Conservation (phyloP, 64 coral and sea anemone genomes). For the Acropora tenuis region DNA sequence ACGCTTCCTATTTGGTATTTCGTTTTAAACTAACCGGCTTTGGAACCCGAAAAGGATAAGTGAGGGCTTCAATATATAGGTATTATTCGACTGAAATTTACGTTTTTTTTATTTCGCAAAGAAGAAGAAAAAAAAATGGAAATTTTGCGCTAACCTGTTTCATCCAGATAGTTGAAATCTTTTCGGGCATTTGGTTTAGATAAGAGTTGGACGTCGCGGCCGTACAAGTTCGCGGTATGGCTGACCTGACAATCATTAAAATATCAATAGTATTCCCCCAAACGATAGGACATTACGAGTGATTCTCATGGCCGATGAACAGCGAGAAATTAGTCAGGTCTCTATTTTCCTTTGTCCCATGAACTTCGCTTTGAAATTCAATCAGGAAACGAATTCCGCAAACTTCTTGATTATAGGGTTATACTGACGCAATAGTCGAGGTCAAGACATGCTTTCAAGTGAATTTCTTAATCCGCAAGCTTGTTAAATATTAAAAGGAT, state of each 20-base stretch:
- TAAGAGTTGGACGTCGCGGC: background rate
- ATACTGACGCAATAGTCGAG: background rate
- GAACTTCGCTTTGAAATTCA: background rate
- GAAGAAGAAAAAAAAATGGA: background rate
- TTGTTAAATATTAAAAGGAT: constrained; percentile 46
- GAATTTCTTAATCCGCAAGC: background rate
- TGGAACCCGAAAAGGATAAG: background rate
- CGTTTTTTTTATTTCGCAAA: background rate
- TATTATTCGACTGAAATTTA: background rate
- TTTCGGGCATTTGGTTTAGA: constrained; percentile 39
- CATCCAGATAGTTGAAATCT: constrained; percentile 17
- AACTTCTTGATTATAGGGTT: background rate
- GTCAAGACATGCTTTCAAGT: background rate
- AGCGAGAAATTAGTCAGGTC: background rate
- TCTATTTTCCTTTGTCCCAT: background rate
- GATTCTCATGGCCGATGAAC: background rate
- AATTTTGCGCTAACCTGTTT: constrained; percentile 31
- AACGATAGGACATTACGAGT: background rate
- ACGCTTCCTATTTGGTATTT: background rate
- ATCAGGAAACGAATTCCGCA: background rate
- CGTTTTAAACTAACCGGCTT: background rate
- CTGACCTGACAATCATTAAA: background rate
- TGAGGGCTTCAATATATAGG: background rate
- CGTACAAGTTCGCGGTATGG: background rate
- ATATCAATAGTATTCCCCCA: background rate